Base-by-base conservation (phyloP, 1,140 invertebrate genomes). In the Dufourea novaeangliae region DNA sequence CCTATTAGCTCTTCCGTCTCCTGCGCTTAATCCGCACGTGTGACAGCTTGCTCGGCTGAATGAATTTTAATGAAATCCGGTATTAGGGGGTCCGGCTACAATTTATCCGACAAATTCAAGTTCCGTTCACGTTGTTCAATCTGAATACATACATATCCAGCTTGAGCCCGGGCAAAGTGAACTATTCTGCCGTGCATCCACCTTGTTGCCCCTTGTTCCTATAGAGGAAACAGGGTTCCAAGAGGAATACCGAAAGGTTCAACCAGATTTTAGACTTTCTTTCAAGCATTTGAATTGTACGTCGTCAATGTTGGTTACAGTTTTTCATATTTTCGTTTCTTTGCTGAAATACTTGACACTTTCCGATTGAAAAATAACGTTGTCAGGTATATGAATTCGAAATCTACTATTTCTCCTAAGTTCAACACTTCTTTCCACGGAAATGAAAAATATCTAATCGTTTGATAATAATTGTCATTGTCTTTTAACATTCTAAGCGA, bases 51-150 rank as follows among this genome's bases (percentile, higher is more conserved):
- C 76, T 67, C 66, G 69, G 70, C 81, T 73, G 82, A 84, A 84
- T 84, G 82, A 83, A 84, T 84, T 83, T 84, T 84, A 84, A 84
- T 84, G 82, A 84, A 84, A 83, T 84, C 70, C 70, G 68, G 80
- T 75, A 82, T 83, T 84, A 83, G 82, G 57, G 80, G 46, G 56
- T 66, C 57, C 54, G 70, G 50, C 71, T 46, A 79, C 76, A 79
- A 84, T 83, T 83, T 83, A 84, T 84, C 70, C 82, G 69, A 59
- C 81, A 83, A 83, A 84, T 84, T 83, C 80, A 57, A 79, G 62
- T 68, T 83, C 78, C 76, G 59, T 83, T 56, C 80, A 82, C 76
- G 82, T 83, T 74, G 82, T 75, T 78, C 73, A 79, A 84, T 84
- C 82, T 75, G 80, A 79, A 84, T 74, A 70, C 68, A 82, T 83